phyloP scores from a whole-genome alignment of 2,888 invertebrate species.

The Lacanobia oleracea region DNA sequence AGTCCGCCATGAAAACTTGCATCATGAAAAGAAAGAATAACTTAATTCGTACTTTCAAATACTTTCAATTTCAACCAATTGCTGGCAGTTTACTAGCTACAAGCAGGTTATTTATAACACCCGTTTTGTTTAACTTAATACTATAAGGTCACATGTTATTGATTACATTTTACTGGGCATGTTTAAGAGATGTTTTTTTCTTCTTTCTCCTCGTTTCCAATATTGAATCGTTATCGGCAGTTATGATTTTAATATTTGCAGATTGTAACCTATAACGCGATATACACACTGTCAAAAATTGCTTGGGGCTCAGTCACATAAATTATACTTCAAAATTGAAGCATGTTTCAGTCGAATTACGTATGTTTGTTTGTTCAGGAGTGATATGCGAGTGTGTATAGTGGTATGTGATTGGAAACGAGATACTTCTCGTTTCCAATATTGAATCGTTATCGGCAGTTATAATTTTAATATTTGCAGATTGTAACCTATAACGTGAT shows the following conservation, averaged over 20 bases:
- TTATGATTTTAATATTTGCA: slow-evolving; percentile 32
- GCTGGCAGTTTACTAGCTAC: slow-evolving; percentile 44
- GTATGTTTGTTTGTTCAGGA: too few relatives aligned
- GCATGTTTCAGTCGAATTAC: too few relatives aligned
- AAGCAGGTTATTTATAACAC: slow-evolving; percentile 32
- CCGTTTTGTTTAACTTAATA: slow-evolving; percentile 23
- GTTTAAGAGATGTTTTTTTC: not conserved
- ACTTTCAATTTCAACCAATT: slow-evolving; percentile 63
- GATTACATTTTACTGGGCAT: slow-evolving; percentile 2
- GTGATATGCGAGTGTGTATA: too few relatives aligned
- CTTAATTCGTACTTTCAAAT: slow-evolving; percentile 32
- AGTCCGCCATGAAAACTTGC: not conserved
- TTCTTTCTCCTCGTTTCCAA: not conserved
- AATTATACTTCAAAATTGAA: not conserved
- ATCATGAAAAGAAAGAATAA: slow-evolving; percentile 16
- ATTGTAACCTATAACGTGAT: slow-evolving; percentile 12
- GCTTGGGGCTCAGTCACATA: not conserved
- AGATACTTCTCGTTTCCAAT: slow-evolving; percentile 7
- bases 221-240: slow-evolving; percentile 33
- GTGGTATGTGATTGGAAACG: too few relatives aligned
- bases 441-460: slow-evolving; percentile 32
- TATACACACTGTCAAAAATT: not conserved
- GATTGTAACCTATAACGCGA: slow-evolving; percentile 12
- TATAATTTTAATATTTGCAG: slow-evolving; percentile 32
- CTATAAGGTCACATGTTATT: not conserved